A percentile compares a stretch with the other conserved stretches of the same genome.
Evolutionary conservation across 2,797 vertebrate genomes (phyloP).

Genomic region (Erpetoichthys calabaricus): DNA sequence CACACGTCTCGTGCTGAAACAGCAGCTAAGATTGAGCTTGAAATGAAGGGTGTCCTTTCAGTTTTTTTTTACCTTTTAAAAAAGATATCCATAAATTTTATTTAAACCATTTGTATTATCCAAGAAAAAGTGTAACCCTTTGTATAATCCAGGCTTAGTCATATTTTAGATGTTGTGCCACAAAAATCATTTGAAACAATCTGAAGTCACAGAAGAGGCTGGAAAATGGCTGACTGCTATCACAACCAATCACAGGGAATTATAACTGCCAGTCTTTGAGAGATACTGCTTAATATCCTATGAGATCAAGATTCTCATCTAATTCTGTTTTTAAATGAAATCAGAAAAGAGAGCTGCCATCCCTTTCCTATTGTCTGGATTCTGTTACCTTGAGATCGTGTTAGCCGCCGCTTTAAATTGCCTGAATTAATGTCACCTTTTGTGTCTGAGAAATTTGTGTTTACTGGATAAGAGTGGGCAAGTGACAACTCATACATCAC

Average conservation of each 20-base stretch:
- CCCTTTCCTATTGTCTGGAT: conserved; percentile 51
- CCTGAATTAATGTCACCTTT: conserved; percentile 46
- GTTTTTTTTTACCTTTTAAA: too few species aligned
- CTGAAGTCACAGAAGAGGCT: too few species aligned
- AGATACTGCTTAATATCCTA: conserved; percentile 65
- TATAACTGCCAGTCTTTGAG: conserved; percentile 49
- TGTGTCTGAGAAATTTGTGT: conserved; percentile 50
- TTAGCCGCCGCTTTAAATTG: conserved; percentile 51
- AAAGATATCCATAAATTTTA: too few species aligned
- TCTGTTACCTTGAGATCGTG: conserved; percentile 55
- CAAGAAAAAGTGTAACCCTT: too few species aligned
- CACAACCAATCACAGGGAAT: conserved; percentile 31
- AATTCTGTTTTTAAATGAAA: conserved; percentile 85
- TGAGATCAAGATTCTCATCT: conserved; percentile 85
- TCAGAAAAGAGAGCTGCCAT: conserved; percentile 58
- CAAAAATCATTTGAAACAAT: too few species aligned
- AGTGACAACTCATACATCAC: conserved; percentile 43
- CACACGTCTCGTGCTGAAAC: neutral
- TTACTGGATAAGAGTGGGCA: conserved; percentile 23
- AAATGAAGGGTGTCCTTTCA: too few species aligned
- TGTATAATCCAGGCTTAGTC: too few species aligned
- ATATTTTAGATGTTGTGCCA: too few species aligned
- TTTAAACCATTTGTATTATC: too few species aligned
- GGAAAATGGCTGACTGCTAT: neutral
- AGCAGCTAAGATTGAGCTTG: too few species aligned